phyloP scores from a whole-genome alignment of 2,113 vertebrate genomes.

The Amazona guildingii region DNA sequence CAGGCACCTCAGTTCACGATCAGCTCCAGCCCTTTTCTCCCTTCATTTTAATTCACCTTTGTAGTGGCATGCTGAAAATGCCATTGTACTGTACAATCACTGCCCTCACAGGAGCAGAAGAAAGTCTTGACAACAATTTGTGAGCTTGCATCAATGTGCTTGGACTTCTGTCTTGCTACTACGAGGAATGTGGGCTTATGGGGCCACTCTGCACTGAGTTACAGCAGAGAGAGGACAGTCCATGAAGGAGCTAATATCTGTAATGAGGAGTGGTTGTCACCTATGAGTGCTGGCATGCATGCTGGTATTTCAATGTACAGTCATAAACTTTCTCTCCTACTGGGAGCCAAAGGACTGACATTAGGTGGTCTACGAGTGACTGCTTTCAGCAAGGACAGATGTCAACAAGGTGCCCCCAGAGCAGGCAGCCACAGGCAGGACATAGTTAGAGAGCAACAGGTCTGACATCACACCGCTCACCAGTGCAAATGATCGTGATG shows the following conservation, averaged over 20 bases:
- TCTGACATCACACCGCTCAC: not conserved
- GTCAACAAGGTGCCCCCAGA: not conserved
- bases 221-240: not conserved
- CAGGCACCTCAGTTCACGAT: not conserved
- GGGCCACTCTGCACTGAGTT: not conserved
- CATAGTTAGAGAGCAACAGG: not conserved
- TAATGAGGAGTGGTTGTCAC: not conserved
- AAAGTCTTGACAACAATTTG: not conserved
- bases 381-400: not conserved
- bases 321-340: not conserved
- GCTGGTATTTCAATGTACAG: not conserved
- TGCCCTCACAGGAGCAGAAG: not conserved
- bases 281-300: not conserved
- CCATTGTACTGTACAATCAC: not conserved
- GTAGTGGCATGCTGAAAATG: not conserved
- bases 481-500: not conserved
- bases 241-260: not conserved
- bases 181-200: rapidly evolving
- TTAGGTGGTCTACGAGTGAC: not conserved
- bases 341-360: not conserved
- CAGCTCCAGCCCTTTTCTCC: not conserved
- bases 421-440: not conserved
- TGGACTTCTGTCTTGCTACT: not conserved
- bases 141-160: not conserved
- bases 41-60: not conserved